phyloP scores from a whole-genome alignment of 2,113 vertebrate genomes.

The Anoura caudifer region DNA sequence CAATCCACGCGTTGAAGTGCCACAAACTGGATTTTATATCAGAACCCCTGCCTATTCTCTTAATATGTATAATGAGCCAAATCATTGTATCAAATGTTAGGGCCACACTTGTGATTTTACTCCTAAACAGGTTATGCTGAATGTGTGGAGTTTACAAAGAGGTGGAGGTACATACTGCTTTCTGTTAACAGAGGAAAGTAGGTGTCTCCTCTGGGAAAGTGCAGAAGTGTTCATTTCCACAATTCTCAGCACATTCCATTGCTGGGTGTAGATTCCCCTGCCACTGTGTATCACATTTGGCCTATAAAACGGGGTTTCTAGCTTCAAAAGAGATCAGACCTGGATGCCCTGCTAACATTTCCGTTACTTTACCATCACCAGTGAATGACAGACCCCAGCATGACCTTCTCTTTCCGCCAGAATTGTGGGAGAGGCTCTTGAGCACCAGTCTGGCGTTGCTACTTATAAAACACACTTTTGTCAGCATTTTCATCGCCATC shows the following conservation, averaged over 20 bases:
- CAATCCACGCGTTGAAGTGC: background rate
- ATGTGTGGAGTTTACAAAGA: background rate
- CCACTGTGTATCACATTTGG: background rate
- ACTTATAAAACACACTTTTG: background rate
- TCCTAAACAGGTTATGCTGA: background rate
- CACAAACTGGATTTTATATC: background rate
- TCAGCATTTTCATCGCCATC: background rate
- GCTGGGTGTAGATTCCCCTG: background rate
- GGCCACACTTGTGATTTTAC: background rate
- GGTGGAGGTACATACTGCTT: background rate
- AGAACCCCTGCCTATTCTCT: background rate
- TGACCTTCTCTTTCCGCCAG: background rate
- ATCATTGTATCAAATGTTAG: background rate
- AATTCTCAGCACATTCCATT: background rate
- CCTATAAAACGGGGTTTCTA: background rate
- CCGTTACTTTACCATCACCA: background rate
- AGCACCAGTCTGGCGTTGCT: background rate
- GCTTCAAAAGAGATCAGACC: background rate
- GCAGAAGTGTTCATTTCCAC: background rate
- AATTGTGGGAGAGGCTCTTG: background rate
- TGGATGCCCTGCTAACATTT: background rate
- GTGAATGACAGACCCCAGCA: background rate
- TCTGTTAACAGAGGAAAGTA: background rate
- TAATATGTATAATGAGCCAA: background rate
- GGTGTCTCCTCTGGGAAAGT: background rate